Base-by-base conservation (phyloP, 1,140 invertebrate genomes). In the Schlechtendalia chinensis region DNA sequence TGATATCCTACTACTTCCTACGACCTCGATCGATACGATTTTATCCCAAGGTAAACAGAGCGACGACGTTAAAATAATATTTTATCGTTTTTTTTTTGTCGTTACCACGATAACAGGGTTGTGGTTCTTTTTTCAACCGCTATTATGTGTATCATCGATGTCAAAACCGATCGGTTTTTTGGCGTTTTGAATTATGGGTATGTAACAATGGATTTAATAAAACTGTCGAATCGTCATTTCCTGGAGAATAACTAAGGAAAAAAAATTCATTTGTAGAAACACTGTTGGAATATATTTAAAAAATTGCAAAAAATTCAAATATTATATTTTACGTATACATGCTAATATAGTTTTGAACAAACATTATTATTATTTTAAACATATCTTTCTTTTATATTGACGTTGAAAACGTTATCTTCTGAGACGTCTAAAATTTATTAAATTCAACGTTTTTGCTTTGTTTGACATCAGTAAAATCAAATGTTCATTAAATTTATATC, bases 191-290 rank as follows among this genome's bases (percentile, higher is more conserved):
- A 22, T 69, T 69, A 14, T 27, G 45, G 16, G 6, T 22, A 50
- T 17, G 47, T 47, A 24, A 5, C 45, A 11, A 45, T 8, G 67
- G 67, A 69, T 69, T 69, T 69, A 50, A 69, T 69, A 69, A 69
- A 69, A 69, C 67, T 50, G 67, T 69, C 67, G 50, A 69, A 69
- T 69, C 50, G 39, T 69, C 67, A 69, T 14, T 14, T 24, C 22
- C 22, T 69, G 50, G n/a, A 3, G 47, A 69, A 69, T 17, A 69
- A 24, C 39, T 69, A 69, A 2, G 14, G 22, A 47, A 69, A 24
- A 50, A 69, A 47, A 12, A n/a, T 50, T 50, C 24, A 16, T 24
- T 24, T 24, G 16, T 47, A 6, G 32, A 17, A 24, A 24, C 6
- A 27, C 50, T 27, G 45, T 69, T 50, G 50, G 45, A 14, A 69